These are phyloP conservation scores for Hypocryptadius cinnamomeus DNA, from an alignment of 2,113 vertebrate species.

Conservation along the genomic window DNA sequence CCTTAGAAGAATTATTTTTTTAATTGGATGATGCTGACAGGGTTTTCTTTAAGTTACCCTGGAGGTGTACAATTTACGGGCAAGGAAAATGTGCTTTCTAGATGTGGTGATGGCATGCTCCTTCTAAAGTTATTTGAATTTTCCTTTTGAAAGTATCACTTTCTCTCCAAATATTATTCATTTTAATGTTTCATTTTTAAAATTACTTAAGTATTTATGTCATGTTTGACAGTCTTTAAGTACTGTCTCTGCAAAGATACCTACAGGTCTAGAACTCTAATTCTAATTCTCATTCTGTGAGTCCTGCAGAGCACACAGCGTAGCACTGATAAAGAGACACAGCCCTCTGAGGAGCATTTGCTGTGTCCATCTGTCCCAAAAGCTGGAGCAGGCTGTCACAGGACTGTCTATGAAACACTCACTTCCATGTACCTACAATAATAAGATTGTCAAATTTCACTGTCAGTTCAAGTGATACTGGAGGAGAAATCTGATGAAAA, in stretches of 20 bases:
- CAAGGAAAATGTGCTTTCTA: neutral
- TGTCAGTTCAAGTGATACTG: neutral
- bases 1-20: neutral
- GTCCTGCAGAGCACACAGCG: neutral
- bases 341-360: neutral
- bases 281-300: neutral
- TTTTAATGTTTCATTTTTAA: neutral
- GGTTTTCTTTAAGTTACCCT: neutral
- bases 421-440: neutral
- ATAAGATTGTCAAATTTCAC: neutral
- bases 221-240: neutral
- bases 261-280: neutral
- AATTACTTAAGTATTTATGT: neutral
- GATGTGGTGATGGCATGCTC: neutral
- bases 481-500: neutral
- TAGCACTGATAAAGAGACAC: neutral
- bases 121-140: neutral
- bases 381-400: neutral
- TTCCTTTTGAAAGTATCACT: neutral
- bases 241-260: neutral
- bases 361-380: neutral
- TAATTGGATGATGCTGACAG: neutral
- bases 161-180: neutral
- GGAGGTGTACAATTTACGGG: neutral
- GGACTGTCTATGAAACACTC: neutral